These are phyloP conservation scores for Papilio polyxenes DNA, from an alignment of 1,140 invertebrate genomes.

Conservation along the genomic window DNA sequence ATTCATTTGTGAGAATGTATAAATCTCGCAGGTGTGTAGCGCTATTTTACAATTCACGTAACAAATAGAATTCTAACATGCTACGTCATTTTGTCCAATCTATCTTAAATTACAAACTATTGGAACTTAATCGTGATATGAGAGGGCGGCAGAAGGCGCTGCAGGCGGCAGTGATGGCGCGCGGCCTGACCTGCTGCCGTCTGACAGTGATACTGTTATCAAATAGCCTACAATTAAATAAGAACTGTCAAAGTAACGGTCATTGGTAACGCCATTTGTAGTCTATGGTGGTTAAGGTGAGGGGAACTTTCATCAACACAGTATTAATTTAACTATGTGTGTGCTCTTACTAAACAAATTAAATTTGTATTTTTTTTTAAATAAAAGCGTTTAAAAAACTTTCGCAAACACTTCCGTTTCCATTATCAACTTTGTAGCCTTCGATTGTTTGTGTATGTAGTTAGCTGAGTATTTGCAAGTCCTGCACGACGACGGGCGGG, in stretches of 20 bases:
- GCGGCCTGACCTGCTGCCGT: not conserved
- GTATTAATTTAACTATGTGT: no score
- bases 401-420: not conserved
- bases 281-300: no score
- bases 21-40: no score
- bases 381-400: no score
- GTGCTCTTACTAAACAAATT: no score
- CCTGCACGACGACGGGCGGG: not conserved
- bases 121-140: not conserved
- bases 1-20: no score
- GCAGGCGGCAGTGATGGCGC: not conserved
- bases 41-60: no score
- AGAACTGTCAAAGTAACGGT: no score
- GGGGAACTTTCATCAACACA: no score
- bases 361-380: no score
- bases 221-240: not conserved
- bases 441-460: not conserved
- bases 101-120: not conserved
- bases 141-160: not conserved
- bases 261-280: not conserved
- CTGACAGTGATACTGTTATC: not conserved
- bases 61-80: no score
- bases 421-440: not conserved
- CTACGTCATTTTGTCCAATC: not conserved
- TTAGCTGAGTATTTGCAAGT: not conserved